Percentiles rank a stretch among this genome's conserved stretches.
Conservation (phyloP, 2,113 vertebrate genomes). For the Neogobius melanostomus region DNA sequence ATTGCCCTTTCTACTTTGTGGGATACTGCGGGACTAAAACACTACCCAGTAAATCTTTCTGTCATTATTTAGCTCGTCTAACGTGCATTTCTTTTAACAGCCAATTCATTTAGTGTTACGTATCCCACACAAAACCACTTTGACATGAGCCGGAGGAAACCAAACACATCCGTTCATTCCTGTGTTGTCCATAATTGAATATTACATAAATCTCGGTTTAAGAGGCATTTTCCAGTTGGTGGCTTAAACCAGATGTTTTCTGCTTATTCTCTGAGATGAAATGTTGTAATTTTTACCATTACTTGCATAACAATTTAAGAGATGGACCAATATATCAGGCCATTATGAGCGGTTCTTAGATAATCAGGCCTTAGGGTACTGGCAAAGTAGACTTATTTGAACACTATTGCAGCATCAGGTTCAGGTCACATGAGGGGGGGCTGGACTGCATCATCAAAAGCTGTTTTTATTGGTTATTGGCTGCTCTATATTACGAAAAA, state of each 20-base stretch:
- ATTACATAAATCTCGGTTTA: conserved; percentile 5
- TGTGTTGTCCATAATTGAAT: conserved; percentile 14
- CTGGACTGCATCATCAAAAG: too few species aligned
- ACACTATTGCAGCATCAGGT: too few species aligned
- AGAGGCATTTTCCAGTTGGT: conserved; percentile 12
- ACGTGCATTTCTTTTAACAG: not conserved
- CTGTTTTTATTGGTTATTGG: too few species aligned
- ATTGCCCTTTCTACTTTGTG: not conserved
- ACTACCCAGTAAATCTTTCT: conserved; percentile 7
- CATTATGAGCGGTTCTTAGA: too few species aligned
- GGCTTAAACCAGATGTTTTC: conserved; percentile 22
- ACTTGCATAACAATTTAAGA: too few species aligned
- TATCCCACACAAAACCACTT: conserved; percentile 18
- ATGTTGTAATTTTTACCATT: not conserved
- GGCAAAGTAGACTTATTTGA: too few species aligned
- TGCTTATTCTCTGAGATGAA: not conserved
- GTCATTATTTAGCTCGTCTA: conserved; percentile 12
- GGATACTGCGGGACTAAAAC: not conserved
- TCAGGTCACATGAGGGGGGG: too few species aligned
- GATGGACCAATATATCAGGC: too few species aligned
- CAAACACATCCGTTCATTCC: conserved; percentile 16
- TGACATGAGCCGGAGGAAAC: conserved; percentile 13
- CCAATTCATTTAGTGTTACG: not conserved
- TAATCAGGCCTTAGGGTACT: too few species aligned
- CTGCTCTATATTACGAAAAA: too few species aligned